These are phyloP conservation scores for Sminthurinus aureus DNA, from an alignment of 2,888 invertebrate genomes.

Conservation along the genomic window DNA sequence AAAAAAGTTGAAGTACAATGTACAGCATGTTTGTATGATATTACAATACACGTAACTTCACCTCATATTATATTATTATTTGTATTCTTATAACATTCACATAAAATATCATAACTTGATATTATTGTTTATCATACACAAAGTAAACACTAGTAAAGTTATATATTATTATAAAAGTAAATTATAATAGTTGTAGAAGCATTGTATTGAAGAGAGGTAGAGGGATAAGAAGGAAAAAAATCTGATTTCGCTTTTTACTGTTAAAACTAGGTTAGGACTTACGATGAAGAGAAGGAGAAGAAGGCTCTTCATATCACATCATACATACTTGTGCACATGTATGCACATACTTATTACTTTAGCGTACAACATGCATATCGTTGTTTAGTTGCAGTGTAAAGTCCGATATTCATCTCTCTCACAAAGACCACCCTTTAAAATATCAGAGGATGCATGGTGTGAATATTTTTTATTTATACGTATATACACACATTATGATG, in stretches of 20 bases:
- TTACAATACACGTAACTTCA: too few relatives aligned
- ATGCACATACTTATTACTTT: too few relatives aligned
- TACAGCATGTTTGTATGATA: too few relatives aligned
- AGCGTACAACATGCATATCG: not conserved
- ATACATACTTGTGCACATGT: not conserved
- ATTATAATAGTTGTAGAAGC: not conserved
- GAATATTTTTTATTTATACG: not conserved
- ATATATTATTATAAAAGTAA: not conserved
- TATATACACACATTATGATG: too few relatives aligned
- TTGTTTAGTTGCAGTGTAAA: not conserved
- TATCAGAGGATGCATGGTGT: not conserved
- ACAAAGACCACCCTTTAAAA: conserved; percentile 5
- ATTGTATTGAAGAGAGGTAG: not conserved
- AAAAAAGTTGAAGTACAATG: too few relatives aligned
- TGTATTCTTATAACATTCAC: too few relatives aligned
- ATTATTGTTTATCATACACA: too few relatives aligned
- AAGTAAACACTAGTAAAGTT: too few relatives aligned
- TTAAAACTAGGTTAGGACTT: conserved; percentile 17
- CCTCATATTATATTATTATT: too few relatives aligned
- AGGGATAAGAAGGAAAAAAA: not conserved
- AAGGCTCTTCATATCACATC: not conserved
- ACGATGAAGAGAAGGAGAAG: not conserved
- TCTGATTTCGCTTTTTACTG: conserved; percentile 20
- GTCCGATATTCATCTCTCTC: conserved; percentile 10
- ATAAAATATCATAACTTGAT: too few relatives aligned